phyloP scores from a whole-genome alignment of 2,797 vertebrate genomes.

The Micromesistius poutassou region DNA sequence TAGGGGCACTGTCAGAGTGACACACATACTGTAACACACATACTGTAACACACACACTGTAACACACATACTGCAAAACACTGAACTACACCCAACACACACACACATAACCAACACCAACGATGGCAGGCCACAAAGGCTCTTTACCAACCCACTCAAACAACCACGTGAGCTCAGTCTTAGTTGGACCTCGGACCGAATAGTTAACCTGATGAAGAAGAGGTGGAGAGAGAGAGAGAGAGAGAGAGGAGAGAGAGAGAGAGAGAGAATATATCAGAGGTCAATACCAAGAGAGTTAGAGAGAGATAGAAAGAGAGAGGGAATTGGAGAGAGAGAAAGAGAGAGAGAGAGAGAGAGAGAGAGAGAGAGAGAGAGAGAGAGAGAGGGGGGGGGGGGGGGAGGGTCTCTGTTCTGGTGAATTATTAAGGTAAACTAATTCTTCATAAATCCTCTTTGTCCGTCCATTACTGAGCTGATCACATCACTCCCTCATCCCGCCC shows the following conservation, averaged over 20 bases:
- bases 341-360: background rate
- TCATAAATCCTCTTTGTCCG: slow-evolving; percentile 76
- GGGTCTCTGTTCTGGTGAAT: slow-evolving; percentile 71
- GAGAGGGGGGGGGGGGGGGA: slow-evolving; percentile 21
- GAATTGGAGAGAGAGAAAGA: background rate
- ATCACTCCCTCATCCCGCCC: slow-evolving; percentile 56
- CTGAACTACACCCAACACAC: background rate
- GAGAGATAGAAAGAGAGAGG: background rate
- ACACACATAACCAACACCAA: background rate
- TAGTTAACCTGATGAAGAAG: background rate
- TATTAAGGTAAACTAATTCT: slow-evolving; percentile 83
- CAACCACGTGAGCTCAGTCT: too few relatives aligned
- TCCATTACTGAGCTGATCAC: slow-evolving; percentile 79
- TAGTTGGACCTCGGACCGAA: too few relatives aligned
- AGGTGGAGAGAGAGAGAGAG: background rate
- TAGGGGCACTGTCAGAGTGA: too few relatives aligned
- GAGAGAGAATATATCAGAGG: too few relatives aligned
- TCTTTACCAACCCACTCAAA: too few relatives aligned
- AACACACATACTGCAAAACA: too few relatives aligned
- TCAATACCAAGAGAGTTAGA: background rate
- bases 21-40: background rate
- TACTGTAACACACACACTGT: too few relatives aligned
- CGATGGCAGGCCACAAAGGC: too few relatives aligned
- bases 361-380: background rate
- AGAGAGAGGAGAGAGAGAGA: background rate